Evolutionary conservation across 2,888 invertebrate species (phyloP), one percentile per base, ranked within the genome.

Genomic region (Tridacna crocea): DNA sequence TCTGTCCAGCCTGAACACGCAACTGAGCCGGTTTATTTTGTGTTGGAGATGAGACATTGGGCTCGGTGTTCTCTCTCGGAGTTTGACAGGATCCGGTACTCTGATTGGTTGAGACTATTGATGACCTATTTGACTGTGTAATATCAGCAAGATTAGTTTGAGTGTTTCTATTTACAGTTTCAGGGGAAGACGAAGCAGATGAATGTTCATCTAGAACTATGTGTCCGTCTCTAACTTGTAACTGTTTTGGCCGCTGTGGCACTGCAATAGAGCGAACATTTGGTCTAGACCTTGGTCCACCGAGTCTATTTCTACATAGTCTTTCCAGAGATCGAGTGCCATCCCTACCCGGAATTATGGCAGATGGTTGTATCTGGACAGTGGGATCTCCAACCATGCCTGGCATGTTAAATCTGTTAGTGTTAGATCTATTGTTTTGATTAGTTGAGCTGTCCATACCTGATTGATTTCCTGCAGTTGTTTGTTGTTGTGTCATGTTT

Each of bases 261-360:
- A 72, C 72, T 12, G 75, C 72, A 24, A 79, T 68, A 63, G 80
- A 55, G 51, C 82, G 63, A 46, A 80, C 80, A 73, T 82, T 85
- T 27, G 72, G 78, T 36, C 75, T 51, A 60, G 68, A 58, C 19
- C 73, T 73, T 4, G 77, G 61, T 15, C 79, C 46, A 19, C 55
- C 47, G 27, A 47, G 55, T 17, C 88, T 89, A 68, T 87, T 88
- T 60, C 91, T 88, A 81, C 91, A 90, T n/a, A 91, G 60, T 63
- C 51, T 19, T 47, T 68, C 66, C 4, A 68, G 68, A 47, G 27
- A 68, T 46, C 47, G 72, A 47, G 46, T 72, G n/a, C 24, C 61
- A 61, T 27, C 61, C 70, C 55, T 26, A 58, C 51, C 72, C 24
- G 68, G 46, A 46, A 36, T 15, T 48, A 58, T 65, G 17, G 27